Conservation (phyloP, 2,797 vertebrate species). For the Pteropus rufus region DNA sequence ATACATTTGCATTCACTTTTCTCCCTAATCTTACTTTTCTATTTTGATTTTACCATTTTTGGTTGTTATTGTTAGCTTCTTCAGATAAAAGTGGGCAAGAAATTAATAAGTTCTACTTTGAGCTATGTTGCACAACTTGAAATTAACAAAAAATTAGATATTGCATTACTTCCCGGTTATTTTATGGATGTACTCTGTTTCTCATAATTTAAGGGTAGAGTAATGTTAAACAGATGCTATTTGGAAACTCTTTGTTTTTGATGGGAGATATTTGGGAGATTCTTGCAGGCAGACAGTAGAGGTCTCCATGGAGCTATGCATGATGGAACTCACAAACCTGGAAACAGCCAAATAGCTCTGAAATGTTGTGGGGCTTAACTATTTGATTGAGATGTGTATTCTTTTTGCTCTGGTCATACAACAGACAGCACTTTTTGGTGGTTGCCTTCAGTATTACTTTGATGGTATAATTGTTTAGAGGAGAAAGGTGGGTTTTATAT, state of each 20-base stretch:
- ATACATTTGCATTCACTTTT: neutral
- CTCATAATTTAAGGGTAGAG: neutral
- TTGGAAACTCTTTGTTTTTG: slow-evolving; percentile 1
- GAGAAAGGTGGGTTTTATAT: slow-evolving; percentile 36
- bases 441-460: slow-evolving; percentile 28
- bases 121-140: neutral
- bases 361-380: slow-evolving; percentile 2
- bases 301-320: slow-evolving; percentile 68
- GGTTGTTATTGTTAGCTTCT: neutral
- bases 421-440: neutral
- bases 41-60: neutral
- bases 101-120: neutral
- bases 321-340: neutral
- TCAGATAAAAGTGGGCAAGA: neutral
- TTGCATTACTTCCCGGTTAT: neutral
- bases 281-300: slow-evolving; percentile 58
- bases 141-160: slow-evolving; percentile 6
- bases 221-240: neutral
- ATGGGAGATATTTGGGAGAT: neutral
- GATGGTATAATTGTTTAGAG: slow-evolving; percentile 58
- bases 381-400: neutral
- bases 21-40: neutral
- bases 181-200: neutral
- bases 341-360: neutral
- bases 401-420: neutral